Evolutionary conservation across 2,888 invertebrate species (phyloP).

Genomic region (Sarcophaga caerulescens): DNA sequence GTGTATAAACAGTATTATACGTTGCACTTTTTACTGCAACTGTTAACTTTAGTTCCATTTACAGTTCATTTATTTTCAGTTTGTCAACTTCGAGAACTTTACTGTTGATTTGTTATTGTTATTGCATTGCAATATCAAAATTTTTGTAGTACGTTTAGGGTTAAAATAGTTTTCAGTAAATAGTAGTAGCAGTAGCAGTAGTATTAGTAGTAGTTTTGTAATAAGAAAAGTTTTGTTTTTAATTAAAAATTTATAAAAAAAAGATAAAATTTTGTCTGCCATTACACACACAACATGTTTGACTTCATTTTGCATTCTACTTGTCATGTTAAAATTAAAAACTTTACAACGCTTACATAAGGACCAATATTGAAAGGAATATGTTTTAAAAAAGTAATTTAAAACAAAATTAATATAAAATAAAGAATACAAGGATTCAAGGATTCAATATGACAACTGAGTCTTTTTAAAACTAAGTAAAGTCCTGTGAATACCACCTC

Average conservation of each 20-base stretch:
- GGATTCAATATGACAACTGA: no score
- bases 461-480: no score
- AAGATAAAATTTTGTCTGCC: background rate
- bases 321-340: conserved; percentile 4
- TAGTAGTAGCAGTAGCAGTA: background rate
- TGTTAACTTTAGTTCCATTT: no score
- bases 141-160: background rate
- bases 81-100: no score
- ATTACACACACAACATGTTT: background rate
- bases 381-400: background rate
- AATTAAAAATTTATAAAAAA: conserved; percentile 10
- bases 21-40: no score
- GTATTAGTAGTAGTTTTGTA: background rate
- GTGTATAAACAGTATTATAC: no score
- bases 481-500: no score
- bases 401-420: no score
- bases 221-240: background rate
- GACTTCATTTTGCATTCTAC: conserved; percentile 26
- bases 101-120: no score
- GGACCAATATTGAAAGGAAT: background rate
- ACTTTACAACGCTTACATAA: no score
- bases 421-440: no score
- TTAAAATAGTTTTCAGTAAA: background rate
- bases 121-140: background rate
- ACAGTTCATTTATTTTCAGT: no score